Conservation (phyloP, 35 echinoderm and acorn worm genomes). For the Apostichopus californicus region DNA sequence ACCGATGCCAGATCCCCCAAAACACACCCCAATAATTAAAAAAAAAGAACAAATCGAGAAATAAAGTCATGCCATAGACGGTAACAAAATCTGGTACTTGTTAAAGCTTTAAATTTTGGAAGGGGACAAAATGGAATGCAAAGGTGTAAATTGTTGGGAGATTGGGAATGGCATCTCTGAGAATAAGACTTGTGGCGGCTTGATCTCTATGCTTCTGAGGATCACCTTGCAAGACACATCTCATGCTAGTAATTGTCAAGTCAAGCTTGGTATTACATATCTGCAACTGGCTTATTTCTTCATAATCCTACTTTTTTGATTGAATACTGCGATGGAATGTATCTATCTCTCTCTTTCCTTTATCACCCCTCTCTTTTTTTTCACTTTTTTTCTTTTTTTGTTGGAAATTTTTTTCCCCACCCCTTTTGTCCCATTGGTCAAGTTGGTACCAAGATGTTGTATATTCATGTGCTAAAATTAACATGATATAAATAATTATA, state of each 20-base stretch:
- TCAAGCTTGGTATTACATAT: constrained; percentile 32
- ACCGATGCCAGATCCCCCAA: not conserved
- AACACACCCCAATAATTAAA: not conserved
- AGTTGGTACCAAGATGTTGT: not conserved
- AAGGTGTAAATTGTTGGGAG: too few relatives aligned
- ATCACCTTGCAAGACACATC: constrained; percentile 16
- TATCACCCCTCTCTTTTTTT: not conserved
- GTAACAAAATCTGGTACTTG: not conserved
- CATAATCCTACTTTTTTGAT: not conserved
- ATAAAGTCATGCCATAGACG: too few relatives aligned
- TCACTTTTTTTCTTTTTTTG: not conserved
- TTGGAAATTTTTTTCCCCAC: not conserved
- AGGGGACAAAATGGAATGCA: too few relatives aligned
- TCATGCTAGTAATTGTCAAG: constrained; percentile 23
- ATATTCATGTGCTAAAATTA: not conserved
- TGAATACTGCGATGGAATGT: constrained; percentile 26
- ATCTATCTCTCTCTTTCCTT: constrained; percentile 6
- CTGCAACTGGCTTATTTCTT: constrained; percentile 19
- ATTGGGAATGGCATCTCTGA: too few relatives aligned
- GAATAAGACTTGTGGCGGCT: constrained; percentile 22
- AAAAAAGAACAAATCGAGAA: too few relatives aligned
- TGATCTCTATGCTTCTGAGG: not conserved
- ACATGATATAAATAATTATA: not conserved
- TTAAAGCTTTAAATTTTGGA: too few relatives aligned
- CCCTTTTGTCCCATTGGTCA: not conserved